phyloP scores from a whole-genome alignment of 2,113 vertebrate genomes.

The Mugil cephalus region DNA sequence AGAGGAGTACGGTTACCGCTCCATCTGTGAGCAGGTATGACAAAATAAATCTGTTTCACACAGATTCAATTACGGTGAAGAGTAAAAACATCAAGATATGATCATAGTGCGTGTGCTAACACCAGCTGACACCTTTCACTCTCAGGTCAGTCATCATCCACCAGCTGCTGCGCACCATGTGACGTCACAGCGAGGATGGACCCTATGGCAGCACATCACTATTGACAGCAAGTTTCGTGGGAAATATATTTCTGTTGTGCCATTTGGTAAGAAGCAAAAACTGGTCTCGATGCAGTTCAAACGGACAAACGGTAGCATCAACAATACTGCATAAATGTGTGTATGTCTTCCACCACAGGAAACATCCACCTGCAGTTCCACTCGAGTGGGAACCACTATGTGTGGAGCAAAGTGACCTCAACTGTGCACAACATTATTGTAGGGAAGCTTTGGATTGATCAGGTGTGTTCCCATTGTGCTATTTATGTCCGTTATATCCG shows the following conservation, averaged over 20 bases:
- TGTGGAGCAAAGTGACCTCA: conserved; percentile 97
- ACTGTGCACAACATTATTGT: conserved; percentile 98
- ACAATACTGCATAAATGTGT: neutral
- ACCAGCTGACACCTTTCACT: conserved; percentile 29
- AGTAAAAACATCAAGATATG: neutral
- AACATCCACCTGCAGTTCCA: conserved; percentile 95
- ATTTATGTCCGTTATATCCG: neutral
- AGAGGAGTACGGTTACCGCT: conserved; percentile 82
- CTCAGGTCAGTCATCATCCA: conserved; percentile 95
- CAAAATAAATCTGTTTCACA: neutral
- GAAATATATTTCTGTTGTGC: conserved; percentile 97
- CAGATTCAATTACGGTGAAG: neutral
- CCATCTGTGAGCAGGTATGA: conserved; percentile 81
- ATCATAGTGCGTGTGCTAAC: conserved; percentile 21
- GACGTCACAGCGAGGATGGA: conserved; percentile 92
- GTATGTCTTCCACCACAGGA: conserved; percentile 77
- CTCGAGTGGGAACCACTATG: conserved; percentile 91
- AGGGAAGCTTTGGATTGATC: conserved; percentile 98
- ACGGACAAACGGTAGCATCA: neutral
- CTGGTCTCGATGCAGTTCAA: neutral
- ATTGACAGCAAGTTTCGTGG: conserved; percentile 98
- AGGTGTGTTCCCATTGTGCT: conserved; percentile 77
- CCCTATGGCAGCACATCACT: conserved; percentile 95
- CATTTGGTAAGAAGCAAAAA: conserved; percentile 85
- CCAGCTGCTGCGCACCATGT: conserved; percentile 94